Base-by-base conservation (phyloP, 2,113 vertebrate species). In the Poeciliopsis turrubarensis region DNA sequence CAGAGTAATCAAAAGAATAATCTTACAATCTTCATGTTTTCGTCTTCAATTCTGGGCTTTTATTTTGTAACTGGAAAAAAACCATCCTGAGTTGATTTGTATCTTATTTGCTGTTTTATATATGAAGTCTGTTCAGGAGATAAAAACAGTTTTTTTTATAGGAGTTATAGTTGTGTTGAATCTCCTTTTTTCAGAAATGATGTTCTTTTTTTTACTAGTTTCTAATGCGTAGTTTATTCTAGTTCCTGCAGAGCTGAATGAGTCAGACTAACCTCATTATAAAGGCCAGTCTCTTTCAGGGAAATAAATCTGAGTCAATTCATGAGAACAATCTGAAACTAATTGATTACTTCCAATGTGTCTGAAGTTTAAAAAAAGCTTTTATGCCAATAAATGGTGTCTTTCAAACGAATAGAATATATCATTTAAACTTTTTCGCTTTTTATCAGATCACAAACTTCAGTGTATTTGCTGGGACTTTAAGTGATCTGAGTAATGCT, bases 11-110 rank as follows among this genome's bases (percentile, higher is more conserved):
- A 84, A 78, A 90, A 57, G 68, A 3, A 39, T 68, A 70, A 75
- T 82, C 77, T 78, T 54, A 54, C 41, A 32, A 30, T 74, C 60
- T 69, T 83, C 44, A 68, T n/a, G 72, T 82, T 83, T 79, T 82
- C 69, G 89, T 86, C 80, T 89, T 81, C 69, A 83, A 79, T 85
- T 90, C 81, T 74, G 74, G 54, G 67, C 64, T 65, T 79, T 68
- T 74, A 65, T 51, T 73, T 72, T 61, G 54, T 31, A 62, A 51
- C 44, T 47, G 3, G 57, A 57, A 82, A 62, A 44, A 14, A 63
- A 37, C 9, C 66, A 61, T 83, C 68, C 60, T 44, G 2, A 69
- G 82, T 80, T 66, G 39, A 57, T 71, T 34, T 71, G 27, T n/a
- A 57, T 47, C 78, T 77, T 54, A 5, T 57, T 79, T 29, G 41